Conservation (phyloP, 2,797 vertebrate species). For the Lateolabrax maculatus region DNA sequence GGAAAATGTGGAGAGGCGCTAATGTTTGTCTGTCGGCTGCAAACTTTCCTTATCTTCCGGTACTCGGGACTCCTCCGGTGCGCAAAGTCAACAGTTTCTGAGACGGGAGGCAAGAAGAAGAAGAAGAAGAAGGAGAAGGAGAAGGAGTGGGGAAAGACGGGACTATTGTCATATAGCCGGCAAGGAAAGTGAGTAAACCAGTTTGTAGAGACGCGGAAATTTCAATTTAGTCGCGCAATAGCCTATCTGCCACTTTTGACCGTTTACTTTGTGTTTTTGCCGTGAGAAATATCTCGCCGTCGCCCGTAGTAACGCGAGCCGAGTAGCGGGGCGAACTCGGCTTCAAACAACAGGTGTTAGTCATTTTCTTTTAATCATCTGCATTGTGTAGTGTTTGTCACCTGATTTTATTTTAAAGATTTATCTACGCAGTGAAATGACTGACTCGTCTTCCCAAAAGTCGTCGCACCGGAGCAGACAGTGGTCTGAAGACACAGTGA, state of each 20-base stretch:
- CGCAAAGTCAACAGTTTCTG: slow-evolving; percentile 42
- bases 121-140: not conserved
- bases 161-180: not conserved
- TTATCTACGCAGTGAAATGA: not conserved
- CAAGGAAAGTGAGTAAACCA: not conserved
- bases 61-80: slow-evolving; percentile 20
- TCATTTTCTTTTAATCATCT: not conserved
- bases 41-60: slow-evolving; percentile 81
- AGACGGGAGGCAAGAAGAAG: slow-evolving; percentile 21
- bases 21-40: slow-evolving; percentile 26
- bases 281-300: not conserved
- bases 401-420: not conserved
- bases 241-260: not conserved
- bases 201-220: no score
- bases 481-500: accelerated
- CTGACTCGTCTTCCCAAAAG: accelerated
- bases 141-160: not conserved
- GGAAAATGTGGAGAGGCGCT: slow-evolving; percentile 65
- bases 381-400: accelerated
- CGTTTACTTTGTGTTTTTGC: slow-evolving; percentile 10
- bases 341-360: slow-evolving; percentile 61
- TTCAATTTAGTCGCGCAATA: no score
- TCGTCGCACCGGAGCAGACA: accelerated
- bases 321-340: slow-evolving; percentile 2
- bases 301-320: slow-evolving; percentile 4